Evolutionary conservation across 35 echinoderm and acorn worm genomes (phyloP).

Genomic region (Holothuria glaberrima): DNA sequence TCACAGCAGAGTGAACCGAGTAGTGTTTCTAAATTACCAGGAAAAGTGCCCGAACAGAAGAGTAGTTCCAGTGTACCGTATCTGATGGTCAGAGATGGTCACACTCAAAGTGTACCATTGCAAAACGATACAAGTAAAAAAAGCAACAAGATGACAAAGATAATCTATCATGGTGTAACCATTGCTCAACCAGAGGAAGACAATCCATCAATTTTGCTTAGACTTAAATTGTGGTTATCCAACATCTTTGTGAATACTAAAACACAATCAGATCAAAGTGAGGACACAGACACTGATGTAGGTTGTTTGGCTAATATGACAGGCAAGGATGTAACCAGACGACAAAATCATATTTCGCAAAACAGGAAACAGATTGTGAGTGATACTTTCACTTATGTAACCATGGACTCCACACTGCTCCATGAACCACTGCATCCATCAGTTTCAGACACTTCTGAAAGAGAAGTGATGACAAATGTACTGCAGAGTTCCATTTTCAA

Average conservation of each 20-base stretch:
- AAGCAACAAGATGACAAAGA: background rate
- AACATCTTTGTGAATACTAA: background rate
- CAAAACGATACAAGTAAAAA: too few species aligned
- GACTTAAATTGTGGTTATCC: slow-evolving; percentile 6
- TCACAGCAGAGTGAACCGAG: too few species aligned
- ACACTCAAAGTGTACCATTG: too few species aligned
- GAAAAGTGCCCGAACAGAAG: too few species aligned
- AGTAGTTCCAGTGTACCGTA: too few species aligned
- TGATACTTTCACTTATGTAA: slow-evolving; percentile 33
- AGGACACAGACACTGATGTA: background rate
- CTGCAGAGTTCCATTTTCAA: slow-evolving; percentile 46
- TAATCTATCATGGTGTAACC: slow-evolving; percentile 21
- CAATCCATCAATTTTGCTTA: background rate
- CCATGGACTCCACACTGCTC: slow-evolving; percentile 16
- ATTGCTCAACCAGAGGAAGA: slow-evolving; percentile 9
- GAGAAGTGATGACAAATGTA: background rate
- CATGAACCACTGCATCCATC: slow-evolving; percentile 5
- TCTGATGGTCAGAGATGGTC: too few species aligned
- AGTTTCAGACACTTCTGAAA: background rate
- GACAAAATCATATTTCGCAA: background rate
- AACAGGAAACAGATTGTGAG: slow-evolving; percentile 29
- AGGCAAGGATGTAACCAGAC: background rate
- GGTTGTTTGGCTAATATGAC: slow-evolving; percentile 24
- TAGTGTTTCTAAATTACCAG: too few species aligned
- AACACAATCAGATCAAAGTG: background rate